These are phyloP conservation scores for Gadus chalcogrammus DNA, from an alignment of 2,113 vertebrate species.

Conservation along the genomic window DNA sequence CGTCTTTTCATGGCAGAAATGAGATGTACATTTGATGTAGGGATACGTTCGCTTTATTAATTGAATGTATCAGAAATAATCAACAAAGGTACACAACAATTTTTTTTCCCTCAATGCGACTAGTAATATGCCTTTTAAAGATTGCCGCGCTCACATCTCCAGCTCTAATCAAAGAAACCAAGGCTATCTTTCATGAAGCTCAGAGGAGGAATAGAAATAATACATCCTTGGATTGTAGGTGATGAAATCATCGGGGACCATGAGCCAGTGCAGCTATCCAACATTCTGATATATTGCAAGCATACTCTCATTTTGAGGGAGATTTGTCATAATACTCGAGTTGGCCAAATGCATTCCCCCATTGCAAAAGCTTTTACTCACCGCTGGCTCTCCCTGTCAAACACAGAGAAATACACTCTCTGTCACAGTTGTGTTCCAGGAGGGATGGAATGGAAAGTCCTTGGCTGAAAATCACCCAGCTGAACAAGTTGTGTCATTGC, in stretches of 20 bases:
- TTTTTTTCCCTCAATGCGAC: too few relatives aligned
- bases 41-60: too few relatives aligned
- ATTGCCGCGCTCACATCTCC: too few relatives aligned
- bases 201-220: constrained; percentile 38
- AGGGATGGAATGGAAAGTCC: constrained; percentile 22
- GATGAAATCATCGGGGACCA: constrained; percentile 40
- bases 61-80: too few relatives aligned
- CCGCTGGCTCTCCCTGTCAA: constrained; percentile 65
- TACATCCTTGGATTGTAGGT: constrained; percentile 40
- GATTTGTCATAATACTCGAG: constrained; percentile 67
- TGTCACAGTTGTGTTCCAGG: constrained; percentile 45
- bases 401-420: constrained; percentile 47
- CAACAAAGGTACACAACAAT: too few relatives aligned
- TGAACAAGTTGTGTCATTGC: constrained; percentile 24
- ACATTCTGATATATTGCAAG: constrained; percentile 54
- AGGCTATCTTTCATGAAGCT: constrained; percentile 22
- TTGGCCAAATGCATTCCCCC: constrained; percentile 47
- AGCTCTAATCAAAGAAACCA: too few relatives aligned
- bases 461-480: constrained; percentile 41
- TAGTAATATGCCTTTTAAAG: too few relatives aligned
- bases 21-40: too few relatives aligned
- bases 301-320: constrained; percentile 58
- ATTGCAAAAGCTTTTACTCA: constrained; percentile 44
- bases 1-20: not conserved
- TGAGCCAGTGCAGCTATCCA: constrained; percentile 9